These are phyloP conservation scores for Aldrovandia affinis DNA, from an alignment of 2,797 vertebrate species.

Conservation along the genomic window DNA sequence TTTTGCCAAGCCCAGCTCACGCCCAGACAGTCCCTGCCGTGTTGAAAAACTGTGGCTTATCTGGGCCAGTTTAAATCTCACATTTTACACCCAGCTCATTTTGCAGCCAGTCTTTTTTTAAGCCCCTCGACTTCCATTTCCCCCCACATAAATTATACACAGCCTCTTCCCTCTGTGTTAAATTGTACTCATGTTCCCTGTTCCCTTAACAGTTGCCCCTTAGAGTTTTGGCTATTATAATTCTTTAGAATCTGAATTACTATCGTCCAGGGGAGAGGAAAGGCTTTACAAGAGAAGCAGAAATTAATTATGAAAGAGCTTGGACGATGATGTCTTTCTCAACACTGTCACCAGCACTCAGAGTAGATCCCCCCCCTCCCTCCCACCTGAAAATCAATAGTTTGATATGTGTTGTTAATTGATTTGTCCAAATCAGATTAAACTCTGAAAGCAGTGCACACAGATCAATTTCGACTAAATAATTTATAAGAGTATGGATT, in stretches of 20 bases:
- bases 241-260: conserved; percentile 10
- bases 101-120: not conserved
- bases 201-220: not conserved
- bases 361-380: not conserved
- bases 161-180: not conserved
- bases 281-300: not conserved
- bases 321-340: not conserved
- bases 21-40: too few relatives aligned
- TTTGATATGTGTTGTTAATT: not conserved
- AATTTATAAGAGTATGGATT: not conserved
- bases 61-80: not conserved
- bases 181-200: not conserved
- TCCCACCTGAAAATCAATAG: conserved; percentile 13
- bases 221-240: not conserved
- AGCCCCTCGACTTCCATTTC: not conserved
- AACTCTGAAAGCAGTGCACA: not conserved
- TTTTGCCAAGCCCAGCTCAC: not conserved
- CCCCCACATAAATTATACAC: not conserved
- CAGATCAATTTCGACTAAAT: not conserved
- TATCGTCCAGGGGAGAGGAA: not conserved
- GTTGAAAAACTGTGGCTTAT: not conserved
- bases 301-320: not conserved
- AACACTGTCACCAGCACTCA: not conserved
- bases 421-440: not conserved
- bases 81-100: not conserved